Percentiles rank a stretch among this genome's conserved stretches.
These are phyloP conservation scores for Dryadula phaetusa DNA, from an alignment of 2,888 invertebrate genomes.

Conservation along the genomic window DNA sequence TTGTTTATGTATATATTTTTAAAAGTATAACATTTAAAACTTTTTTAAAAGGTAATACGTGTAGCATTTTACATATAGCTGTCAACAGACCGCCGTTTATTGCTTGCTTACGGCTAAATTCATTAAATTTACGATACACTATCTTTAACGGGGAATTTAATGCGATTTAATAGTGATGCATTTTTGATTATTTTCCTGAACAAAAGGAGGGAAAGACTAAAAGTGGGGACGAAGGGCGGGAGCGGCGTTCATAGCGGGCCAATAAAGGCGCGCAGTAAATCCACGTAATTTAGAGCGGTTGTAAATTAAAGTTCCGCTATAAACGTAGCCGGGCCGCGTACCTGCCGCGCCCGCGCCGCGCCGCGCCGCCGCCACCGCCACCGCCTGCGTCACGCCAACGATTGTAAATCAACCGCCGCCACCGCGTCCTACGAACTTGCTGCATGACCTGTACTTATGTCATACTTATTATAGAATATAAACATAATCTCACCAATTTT, in stretches of 20 bases:
- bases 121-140: slow-evolving; percentile 39
- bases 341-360: slow-evolving; percentile 69
- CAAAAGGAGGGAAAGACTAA: slow-evolving; percentile 59
- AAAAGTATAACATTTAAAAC: background rate
- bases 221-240: slow-evolving; percentile 61
- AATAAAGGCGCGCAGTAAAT: slow-evolving; percentile 83
- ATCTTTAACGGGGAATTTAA: slow-evolving; percentile 40
- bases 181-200: slow-evolving; percentile 48
- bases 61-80: slow-evolving; percentile 19
- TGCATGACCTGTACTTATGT: slow-evolving; percentile 28
- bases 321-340: slow-evolving; percentile 73
- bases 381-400: slow-evolving; percentile 54
- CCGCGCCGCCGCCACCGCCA: slow-evolving; percentile 52
- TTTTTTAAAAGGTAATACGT: slow-evolving; percentile 1
- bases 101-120: slow-evolving; percentile 34
- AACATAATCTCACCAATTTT: background rate
- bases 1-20: background rate
- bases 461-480: slow-evolving; percentile 13
- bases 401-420: slow-evolving; percentile 61
- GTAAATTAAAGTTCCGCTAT: slow-evolving; percentile 83
- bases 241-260: slow-evolving; percentile 72
- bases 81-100: slow-evolving; percentile 32
- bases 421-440: slow-evolving; percentile 50
- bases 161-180: slow-evolving; percentile 47
- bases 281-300: slow-evolving; percentile 83